Conservation (phyloP, 2,113 vertebrate genomes). For the Numenius arquata region DNA sequence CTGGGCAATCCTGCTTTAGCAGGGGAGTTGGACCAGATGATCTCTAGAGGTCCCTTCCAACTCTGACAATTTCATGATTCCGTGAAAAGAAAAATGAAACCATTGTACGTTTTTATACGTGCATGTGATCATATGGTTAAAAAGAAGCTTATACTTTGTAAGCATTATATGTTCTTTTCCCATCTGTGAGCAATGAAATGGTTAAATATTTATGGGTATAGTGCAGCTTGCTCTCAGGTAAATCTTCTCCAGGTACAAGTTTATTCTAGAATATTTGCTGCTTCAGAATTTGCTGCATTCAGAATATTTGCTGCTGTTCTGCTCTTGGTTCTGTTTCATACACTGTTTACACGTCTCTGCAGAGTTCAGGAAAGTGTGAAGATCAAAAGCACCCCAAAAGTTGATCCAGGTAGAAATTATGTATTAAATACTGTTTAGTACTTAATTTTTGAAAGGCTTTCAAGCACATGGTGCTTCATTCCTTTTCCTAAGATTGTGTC, state of each 20-base stretch:
- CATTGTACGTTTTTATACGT: not conserved
- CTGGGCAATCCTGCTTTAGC: no score
- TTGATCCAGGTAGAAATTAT: not conserved
- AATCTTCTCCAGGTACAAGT: not conserved
- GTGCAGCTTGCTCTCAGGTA: not conserved
- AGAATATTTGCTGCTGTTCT: not conserved
- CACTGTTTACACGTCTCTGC: not conserved
- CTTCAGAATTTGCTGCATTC: not conserved
- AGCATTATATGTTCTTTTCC: not conserved
- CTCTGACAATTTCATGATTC: no score
- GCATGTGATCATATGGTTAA: not conserved
- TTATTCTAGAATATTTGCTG: not conserved
- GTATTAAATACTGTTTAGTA: not conserved
- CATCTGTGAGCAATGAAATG: not conserved
- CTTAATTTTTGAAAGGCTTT: not conserved
- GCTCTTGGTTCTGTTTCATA: not conserved
- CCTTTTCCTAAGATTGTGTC: not conserved
- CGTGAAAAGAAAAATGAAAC: not conserved
- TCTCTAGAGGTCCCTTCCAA: no score
- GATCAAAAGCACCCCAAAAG: not conserved
- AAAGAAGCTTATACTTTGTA: not conserved
- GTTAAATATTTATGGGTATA: not conserved
- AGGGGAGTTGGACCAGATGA: no score
- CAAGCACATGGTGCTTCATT: not conserved
- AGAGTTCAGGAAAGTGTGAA: not conserved